Evolutionary conservation across 2,113 vertebrate species (phyloP), one percentile per base, ranked within the genome.

Genomic region (Poicephalus meyeri): DNA sequence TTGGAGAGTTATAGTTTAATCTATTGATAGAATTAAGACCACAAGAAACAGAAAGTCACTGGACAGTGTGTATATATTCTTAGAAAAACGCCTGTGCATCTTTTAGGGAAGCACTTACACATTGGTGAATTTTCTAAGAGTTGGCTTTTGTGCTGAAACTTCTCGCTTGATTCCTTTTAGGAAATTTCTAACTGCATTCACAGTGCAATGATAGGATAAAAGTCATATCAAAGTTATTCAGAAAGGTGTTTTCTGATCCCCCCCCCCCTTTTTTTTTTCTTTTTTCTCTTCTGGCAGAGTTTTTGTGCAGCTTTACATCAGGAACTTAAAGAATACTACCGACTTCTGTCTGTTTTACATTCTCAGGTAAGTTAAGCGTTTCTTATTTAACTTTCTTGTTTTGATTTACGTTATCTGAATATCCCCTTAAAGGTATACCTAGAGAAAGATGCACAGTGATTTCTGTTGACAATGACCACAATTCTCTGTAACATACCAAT

Each of bases 231-330:
- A 91, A 86, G 29, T n/a, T 58, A 15, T 58, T 15, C 25, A 49
- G 31, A 70, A 89, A n/a, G 20, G 35, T 24, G 60, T 76, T n/a
- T 85, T 28, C 70, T 92, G 14, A 73, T 18, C 5, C 58, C 9
- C 9, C 23, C 23, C 13, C 9, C 21, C n/a, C 21, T 4, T 28
- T 35, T 55, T 9, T 8, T 5, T 12, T 20, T 17, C 18, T 49
- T 23, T 5, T 2, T 53, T 4, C 39, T 71, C 29, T 8, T 56
- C 24, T 33, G 56, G 23, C 84, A 99, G 99, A 99, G 99, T 97
- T 99, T 99, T 97, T 99, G 99, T 96, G 99, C 99, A 5, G 98
- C 99, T 5, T 98, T 99, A 84, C 99, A 99, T 95, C 99, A 99
- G 91, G 99, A 99, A 91, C 98, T 99, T 71, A 99, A 99, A 96